A percentile compares a stretch with the other conserved stretches of the same genome.
These are phyloP conservation scores for Cacoxenus indagator DNA, from an alignment of 2,888 invertebrate species.

Conservation along the genomic window DNA sequence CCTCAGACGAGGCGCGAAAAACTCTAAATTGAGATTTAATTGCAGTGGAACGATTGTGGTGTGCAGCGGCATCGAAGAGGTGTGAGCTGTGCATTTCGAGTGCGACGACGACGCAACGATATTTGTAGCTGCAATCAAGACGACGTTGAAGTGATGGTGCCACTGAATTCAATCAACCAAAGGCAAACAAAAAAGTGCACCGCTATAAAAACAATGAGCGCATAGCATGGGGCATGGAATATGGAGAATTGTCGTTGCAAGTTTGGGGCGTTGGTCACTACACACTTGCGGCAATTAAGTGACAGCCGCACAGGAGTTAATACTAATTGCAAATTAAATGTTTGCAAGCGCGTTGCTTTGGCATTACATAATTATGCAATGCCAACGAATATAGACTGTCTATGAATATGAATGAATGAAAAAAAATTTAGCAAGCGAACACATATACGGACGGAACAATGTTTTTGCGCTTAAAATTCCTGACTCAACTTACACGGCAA, in stretches of 20 bases:
- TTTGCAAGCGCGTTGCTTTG: background rate
- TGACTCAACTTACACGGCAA: background rate
- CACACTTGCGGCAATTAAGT: conserved; percentile 11
- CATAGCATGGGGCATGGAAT: background rate
- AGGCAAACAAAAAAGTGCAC: conserved; percentile 18
- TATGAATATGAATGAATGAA: background rate
- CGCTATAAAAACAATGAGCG: conserved; percentile 31
- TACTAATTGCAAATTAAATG: conserved; percentile 62
- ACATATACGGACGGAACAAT: no score
- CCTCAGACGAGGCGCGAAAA: conserved; percentile 27
- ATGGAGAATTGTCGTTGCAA: background rate
- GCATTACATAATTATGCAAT: conserved; percentile 10
- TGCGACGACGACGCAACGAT: conserved; percentile 1
- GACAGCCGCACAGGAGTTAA: conserved; percentile 27
- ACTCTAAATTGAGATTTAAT: conserved; percentile 63
- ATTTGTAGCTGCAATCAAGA: conserved; percentile 5
- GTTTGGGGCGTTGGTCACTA: background rate
- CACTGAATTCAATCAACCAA: conserved; percentile 62
- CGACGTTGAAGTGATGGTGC: conserved; percentile 36
- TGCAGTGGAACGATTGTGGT: conserved; percentile 48
- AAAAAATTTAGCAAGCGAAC: background rate
- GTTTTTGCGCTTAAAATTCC: no score
- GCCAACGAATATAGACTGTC: background rate
- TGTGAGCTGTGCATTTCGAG: background rate
- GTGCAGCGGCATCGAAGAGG: background rate